Evolutionary conservation across 2,888 invertebrate genomes (phyloP).

Genomic region (Calliphora vomitoria): DNA sequence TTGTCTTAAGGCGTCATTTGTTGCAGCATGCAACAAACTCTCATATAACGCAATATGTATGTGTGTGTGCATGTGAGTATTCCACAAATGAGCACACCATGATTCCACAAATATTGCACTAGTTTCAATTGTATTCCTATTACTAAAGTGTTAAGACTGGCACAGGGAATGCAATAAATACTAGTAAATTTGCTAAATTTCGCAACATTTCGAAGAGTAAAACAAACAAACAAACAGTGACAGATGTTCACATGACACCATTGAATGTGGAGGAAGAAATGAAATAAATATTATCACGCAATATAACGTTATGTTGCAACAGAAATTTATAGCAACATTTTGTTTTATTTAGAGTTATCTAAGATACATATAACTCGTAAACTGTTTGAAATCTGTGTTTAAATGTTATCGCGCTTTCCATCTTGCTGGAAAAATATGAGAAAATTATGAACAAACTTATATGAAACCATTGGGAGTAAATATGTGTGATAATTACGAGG

Average conservation of each 20-base stretch:
- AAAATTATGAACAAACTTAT: slow-evolving; percentile 4
- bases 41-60: slow-evolving; percentile 2
- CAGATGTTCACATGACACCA: slow-evolving; percentile 58
- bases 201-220: slow-evolving; percentile 7
- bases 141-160: background rate
- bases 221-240: slow-evolving; percentile 24
- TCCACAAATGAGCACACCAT: slow-evolving; percentile 17
- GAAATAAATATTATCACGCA: slow-evolving; percentile 54
- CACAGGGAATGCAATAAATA: slow-evolving; percentile 9
- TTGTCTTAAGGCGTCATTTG: slow-evolving; percentile 43
- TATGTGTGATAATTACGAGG: too few relatives aligned
- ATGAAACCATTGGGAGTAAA: too few relatives aligned
- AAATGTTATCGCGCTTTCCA: slow-evolving; percentile 23
- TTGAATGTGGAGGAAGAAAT: background rate
- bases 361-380: slow-evolving; percentile 20
- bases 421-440: slow-evolving; percentile 31
- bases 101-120: slow-evolving; percentile 45
- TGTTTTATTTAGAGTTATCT: slow-evolving; percentile 21
- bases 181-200: slow-evolving; percentile 29
- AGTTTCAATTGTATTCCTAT: slow-evolving; percentile 45
- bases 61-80: background rate
- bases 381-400: slow-evolving; percentile 16
- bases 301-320: slow-evolving; percentile 40
- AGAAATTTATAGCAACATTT: slow-evolving; percentile 26
- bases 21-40: slow-evolving; percentile 41